Base-by-base conservation (phyloP, 2,888 invertebrate species). In the Amiota mariae region DNA sequence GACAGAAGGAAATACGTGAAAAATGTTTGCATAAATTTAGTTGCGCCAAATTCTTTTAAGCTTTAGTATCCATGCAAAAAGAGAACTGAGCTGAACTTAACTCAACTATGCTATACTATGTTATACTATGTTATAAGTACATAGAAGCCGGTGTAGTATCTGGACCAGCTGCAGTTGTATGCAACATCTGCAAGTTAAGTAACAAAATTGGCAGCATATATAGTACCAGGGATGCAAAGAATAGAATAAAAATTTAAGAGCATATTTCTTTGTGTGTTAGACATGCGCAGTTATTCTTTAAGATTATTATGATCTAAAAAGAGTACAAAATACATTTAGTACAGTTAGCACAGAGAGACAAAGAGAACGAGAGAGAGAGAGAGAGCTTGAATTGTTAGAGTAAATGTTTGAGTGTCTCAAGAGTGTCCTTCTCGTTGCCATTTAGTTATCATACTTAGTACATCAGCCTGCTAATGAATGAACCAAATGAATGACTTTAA, bases 11-110 rank as follows among this genome's bases (percentile, higher is more conserved):
- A 51, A 70, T 15, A 73, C 67, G 49, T 46, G 11, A 57, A 24
- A 73, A 63, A 54, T 67, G 46, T 71, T 73, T 75, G 75, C 73
- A 73, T 73, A 73, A 71, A 72, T 72, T 73, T 72, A 70, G 73
- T 59, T 51, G 72, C 54, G 20, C 24, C 18, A 24, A 70, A 73
- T 73, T 63, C 36, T 36, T 36, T 36, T 36, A 36, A 36, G 6
- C 36, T 36, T 36, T 6, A 6, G 36, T 36, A 36, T 36, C 36
- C 36, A 6, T 2, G 36, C 36, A 36, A 36, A 36, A 36, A 36
- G 36, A 36, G 36, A 36, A 36, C 36, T 36, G 36, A 36, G 36
- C 3, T 36, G 36, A 36, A 36, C 36, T 36, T 6, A 36, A 36
- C 36, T 36, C 1, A 6, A 36, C 36, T 36, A 36, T 6, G 8